Evolutionary conservation across 1,140 invertebrate species (phyloP).

Genomic region (Pseudomyrmex cubaensis): DNA sequence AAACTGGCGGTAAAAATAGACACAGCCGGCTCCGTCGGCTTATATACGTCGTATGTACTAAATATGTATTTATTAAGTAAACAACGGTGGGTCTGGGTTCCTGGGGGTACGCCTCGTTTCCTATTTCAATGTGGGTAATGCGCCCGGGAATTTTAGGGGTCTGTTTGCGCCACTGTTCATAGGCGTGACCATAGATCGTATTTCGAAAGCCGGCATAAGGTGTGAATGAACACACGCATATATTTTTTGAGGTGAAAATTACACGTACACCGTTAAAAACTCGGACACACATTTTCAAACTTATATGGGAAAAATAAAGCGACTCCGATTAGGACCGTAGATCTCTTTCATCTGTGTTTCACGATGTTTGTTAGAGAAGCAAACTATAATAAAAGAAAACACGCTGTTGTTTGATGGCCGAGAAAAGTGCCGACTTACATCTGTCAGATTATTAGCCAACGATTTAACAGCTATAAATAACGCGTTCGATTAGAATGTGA

Average conservation of each 20-base stretch:
- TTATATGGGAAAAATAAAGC: no score
- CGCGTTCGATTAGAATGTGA: no score
- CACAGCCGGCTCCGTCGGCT: constrained; percentile 79
- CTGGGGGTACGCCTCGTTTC: constrained; percentile 66
- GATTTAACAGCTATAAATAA: no score
- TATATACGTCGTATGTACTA: constrained; percentile 79
- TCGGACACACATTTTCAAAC: no score
- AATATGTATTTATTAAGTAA: constrained; percentile 85
- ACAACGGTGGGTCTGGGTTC: constrained; percentile 77
- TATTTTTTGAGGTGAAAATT: constrained; percentile 7
- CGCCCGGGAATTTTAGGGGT: constrained; percentile 48
- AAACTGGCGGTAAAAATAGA: constrained; percentile 80
- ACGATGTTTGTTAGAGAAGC: no score
- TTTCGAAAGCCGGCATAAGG: constrained; percentile 19
- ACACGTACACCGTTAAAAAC: neutral
- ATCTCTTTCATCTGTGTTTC: no score
- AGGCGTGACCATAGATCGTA: neutral
- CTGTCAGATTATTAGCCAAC: no score
- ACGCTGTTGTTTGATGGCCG: no score
- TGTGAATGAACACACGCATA: constrained; percentile 11
- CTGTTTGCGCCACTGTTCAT: constrained; percentile 60
- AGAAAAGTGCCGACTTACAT: no score
- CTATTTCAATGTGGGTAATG: constrained; percentile 70
- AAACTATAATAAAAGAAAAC: no score
- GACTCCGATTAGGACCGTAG: no score